These are phyloP conservation scores for Pedetes capensis DNA, from an alignment of 2,113 vertebrate genomes.

Conservation along the genomic window DNA sequence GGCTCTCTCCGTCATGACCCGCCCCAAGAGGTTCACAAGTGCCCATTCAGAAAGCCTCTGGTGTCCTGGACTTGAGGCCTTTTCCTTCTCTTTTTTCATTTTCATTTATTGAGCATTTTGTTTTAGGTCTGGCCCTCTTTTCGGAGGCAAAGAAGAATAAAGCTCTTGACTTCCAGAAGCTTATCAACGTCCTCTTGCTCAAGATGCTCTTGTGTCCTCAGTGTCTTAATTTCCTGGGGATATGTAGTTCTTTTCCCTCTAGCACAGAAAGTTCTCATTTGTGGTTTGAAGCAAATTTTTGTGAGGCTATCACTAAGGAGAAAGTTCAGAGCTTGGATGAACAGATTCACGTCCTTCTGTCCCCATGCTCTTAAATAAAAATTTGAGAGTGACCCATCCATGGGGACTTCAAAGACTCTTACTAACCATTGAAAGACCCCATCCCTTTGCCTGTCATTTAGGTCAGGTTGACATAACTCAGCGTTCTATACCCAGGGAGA, in stretches of 20 bases:
- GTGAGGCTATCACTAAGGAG: not conserved
- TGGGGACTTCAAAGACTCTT: not conserved
- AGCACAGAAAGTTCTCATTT: not conserved
- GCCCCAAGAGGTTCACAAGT: not conserved
- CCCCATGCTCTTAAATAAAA: not conserved
- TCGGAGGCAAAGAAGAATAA: not conserved
- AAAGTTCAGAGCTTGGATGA: not conserved
- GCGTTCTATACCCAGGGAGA: not conserved
- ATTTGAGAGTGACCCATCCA: not conserved
- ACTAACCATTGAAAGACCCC: not conserved
- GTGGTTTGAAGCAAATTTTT: not conserved
- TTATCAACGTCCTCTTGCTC: not conserved
- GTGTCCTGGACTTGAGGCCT: not conserved
- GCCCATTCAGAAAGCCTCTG: not conserved
- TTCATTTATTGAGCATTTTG: not conserved
- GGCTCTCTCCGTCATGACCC: not conserved
- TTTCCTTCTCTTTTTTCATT: not conserved
- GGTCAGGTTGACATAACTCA: not conserved
- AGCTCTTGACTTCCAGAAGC: not conserved
- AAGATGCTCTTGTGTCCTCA: not conserved
- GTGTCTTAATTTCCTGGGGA: not conserved
- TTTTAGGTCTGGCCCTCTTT: not conserved
- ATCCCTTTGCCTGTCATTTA: not conserved
- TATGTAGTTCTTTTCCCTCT: not conserved
- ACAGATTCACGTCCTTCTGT: not conserved